A percentile compares a stretch with the other conserved stretches of the same genome.
phyloP scores from a whole-genome alignment of 37 sponge, comb jelly and placozoan genomes.

The Mnemiopsis leidyi region DNA sequence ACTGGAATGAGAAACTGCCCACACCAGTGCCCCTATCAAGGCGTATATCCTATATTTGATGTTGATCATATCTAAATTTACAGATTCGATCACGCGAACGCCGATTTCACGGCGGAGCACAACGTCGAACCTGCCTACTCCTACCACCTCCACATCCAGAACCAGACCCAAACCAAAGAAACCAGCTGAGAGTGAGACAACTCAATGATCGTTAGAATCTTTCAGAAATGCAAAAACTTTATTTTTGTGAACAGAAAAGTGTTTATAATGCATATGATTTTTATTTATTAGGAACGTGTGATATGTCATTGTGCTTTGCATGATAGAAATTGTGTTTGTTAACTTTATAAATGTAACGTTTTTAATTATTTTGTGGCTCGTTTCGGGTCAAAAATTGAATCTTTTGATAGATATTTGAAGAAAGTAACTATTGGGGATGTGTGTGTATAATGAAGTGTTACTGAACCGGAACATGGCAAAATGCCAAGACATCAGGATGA shows the following conservation, averaged over 20 bases:
- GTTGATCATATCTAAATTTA: neutral
- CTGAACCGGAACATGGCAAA: neutral
- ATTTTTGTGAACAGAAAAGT: neutral
- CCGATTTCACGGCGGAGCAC: constrained; percentile 28
- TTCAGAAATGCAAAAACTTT: neutral
- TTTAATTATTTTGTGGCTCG: neutral
- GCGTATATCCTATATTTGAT: neutral
- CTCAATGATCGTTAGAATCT: neutral
- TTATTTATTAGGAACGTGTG: neutral
- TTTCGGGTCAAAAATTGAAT: neutral
- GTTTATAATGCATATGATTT: neutral
- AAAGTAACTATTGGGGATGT: neutral
- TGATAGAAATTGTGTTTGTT: neutral
- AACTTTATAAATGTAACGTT: neutral
- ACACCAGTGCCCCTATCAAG: neutral
- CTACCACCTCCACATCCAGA: neutral
- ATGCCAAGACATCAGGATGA: neutral
- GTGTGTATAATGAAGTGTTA: neutral
- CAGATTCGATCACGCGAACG: neutral
- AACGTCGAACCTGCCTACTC: neutral
- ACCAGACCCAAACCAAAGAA: neutral
- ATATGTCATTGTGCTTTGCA: neutral
- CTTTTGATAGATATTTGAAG: neutral
- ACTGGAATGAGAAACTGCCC: too few relatives aligned
- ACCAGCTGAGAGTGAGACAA: neutral